Conservation (phyloP, 2,113 vertebrate species). For the Zosterops hypoxanthus region DNA sequence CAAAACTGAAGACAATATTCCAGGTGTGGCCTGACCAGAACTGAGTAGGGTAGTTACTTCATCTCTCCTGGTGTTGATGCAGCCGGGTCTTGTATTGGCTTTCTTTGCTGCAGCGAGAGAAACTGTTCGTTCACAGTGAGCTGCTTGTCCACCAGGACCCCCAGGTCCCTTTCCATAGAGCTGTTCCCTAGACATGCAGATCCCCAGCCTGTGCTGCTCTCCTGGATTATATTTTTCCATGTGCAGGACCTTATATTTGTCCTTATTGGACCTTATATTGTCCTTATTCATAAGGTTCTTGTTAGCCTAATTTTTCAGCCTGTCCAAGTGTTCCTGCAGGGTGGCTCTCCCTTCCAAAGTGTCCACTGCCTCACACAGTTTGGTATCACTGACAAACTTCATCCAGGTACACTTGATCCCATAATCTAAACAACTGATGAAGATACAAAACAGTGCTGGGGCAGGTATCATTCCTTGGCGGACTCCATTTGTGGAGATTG, state of each 20-base stretch:
- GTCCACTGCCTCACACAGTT: not conserved
- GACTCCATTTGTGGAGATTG: not conserved
- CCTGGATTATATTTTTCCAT: not conserved
- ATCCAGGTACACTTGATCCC: not conserved
- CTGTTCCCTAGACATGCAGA: not conserved
- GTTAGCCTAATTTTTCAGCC: not conserved
- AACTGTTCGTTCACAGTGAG: not conserved
- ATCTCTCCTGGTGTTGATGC: not conserved
- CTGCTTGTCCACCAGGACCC: not conserved
- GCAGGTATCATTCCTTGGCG: rapidly evolving
- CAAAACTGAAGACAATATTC: not conserved
- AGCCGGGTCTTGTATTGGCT: not conserved
- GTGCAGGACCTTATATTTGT: not conserved
- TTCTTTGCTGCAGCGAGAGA: not conserved
- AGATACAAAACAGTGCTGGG: rapidly evolving
- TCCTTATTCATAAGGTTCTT: not conserved
- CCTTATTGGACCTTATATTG: not conserved
- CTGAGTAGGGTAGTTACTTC: not conserved
- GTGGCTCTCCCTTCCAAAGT: not conserved
- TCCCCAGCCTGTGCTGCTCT: not conserved
- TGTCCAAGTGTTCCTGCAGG: not conserved
- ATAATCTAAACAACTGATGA: not conserved
- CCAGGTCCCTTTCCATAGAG: not conserved
- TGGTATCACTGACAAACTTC: not conserved
- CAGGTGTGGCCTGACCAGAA: not conserved